Conservation (phyloP, 2,888 invertebrate genomes). For the Nephrocerus scutellatus region DNA sequence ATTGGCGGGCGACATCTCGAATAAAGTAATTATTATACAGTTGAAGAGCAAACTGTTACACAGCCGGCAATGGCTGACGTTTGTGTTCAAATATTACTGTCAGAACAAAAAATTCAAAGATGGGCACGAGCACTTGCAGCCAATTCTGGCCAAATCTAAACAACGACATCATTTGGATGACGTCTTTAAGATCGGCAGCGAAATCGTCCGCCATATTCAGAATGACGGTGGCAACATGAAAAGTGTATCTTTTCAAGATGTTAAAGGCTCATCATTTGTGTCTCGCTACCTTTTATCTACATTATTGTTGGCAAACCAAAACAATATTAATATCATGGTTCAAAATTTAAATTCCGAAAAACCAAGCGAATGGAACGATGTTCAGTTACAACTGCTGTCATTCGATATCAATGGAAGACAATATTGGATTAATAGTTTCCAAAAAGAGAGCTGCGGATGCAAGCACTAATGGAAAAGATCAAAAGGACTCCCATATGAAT, state of each 20-base stretch:
- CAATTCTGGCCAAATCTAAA: constrained; percentile 37
- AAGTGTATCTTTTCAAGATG: constrained; percentile 28
- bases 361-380: constrained; percentile 29
- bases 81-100: no score
- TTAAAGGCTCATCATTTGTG: constrained; percentile 34
- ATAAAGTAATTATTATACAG: no score
- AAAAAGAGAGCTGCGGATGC: no score
- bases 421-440: no score
- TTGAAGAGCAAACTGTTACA: no score
- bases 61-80: no score
- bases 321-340: constrained; percentile 31
- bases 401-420: constrained; percentile 38
- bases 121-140: constrained; percentile 42
- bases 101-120: no score
- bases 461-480: no score
- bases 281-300: constrained; percentile 38
- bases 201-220: constrained; percentile 34
- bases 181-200: constrained; percentile 37
- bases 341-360: constrained; percentile 23
- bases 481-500: no score
- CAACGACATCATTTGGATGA: constrained; percentile 42
- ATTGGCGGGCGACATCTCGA: no score
- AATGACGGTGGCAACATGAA: constrained; percentile 7
- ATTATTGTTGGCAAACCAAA: constrained; percentile 36
- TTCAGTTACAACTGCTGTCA: constrained; percentile 32